Conservation (phyloP, 2,113 vertebrate genomes). For the Terrapene triunguis region DNA sequence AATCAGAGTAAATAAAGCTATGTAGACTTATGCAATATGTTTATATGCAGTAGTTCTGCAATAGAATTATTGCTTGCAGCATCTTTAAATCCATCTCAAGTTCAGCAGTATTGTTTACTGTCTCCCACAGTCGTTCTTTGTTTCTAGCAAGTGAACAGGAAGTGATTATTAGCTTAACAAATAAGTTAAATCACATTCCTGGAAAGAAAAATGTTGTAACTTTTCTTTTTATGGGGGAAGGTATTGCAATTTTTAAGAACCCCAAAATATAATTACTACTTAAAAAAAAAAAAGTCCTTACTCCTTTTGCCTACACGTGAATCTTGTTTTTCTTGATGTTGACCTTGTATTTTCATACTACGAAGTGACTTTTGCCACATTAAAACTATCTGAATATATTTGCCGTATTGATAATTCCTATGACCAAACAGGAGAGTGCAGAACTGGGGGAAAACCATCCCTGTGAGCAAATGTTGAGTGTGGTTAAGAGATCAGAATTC, state of each 20-base stretch:
- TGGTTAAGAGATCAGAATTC: background rate
- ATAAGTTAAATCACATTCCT: conserved; percentile 67
- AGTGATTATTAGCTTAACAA: conserved; percentile 62
- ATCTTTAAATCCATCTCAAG: conserved; percentile 58
- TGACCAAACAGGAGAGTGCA: background rate
- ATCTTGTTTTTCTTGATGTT: conserved; percentile 28
- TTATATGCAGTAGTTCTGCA: conserved; percentile 51
- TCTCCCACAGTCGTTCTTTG: conserved; percentile 70
- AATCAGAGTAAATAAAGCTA: conserved; percentile 17
- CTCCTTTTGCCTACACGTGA: conserved; percentile 8
- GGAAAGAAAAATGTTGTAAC: conserved; percentile 47
- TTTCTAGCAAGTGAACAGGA: conserved; percentile 47
- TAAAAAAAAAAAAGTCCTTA: conserved; percentile 5
- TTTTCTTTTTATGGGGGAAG: background rate
- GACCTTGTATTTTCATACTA: conserved; percentile 19
- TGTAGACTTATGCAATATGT: conserved; percentile 40
- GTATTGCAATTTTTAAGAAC: conserved; percentile 33
- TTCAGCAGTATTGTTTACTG: conserved; percentile 47
- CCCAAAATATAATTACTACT: background rate
- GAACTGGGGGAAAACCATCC: background rate
- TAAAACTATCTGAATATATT: conserved; percentile 8
- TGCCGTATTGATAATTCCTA: background rate
- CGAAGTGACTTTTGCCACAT: background rate
- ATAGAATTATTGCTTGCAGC: conserved; percentile 55
- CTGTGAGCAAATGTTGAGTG: background rate